phyloP scores from a whole-genome alignment of 2,888 invertebrate species.

The Pollenia labialis region DNA sequence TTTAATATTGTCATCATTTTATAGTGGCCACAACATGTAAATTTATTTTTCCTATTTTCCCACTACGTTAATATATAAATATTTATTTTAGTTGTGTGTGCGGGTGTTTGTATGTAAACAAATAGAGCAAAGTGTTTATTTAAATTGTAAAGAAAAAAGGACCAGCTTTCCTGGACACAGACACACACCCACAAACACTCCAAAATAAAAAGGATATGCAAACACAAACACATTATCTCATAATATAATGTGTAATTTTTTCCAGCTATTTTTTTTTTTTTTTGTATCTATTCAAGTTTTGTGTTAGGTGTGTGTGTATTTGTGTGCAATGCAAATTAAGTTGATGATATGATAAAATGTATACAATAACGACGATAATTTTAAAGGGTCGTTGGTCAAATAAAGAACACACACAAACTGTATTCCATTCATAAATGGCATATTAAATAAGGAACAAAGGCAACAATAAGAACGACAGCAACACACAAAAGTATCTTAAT shows the following conservation, averaged over 20 bases:
- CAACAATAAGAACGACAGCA: conserved; percentile 35
- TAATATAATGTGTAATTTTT: conserved; percentile 77
- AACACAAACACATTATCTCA: conserved; percentile 69
- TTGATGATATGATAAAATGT: conserved; percentile 75
- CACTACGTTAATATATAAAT: background rate
- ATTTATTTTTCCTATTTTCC: conserved; percentile 54
- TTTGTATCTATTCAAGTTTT: conserved; percentile 43
- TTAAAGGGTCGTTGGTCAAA: conserved; percentile 73
- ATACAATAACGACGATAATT: conserved; percentile 73
- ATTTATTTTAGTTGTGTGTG: background rate
- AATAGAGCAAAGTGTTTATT: conserved; percentile 55
- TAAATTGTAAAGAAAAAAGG: conserved; percentile 62
- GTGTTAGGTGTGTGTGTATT: conserved; percentile 8
- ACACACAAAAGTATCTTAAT: conserved; percentile 19
- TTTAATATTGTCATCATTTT: conserved; percentile 69
- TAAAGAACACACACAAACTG: conserved; percentile 76
- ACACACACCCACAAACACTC: conserved; percentile 41
- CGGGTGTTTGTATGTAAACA: conserved; percentile 35
- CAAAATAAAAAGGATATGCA: conserved; percentile 71
- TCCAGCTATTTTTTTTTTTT: conserved; percentile 77
- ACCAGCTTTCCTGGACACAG: conserved; percentile 60
- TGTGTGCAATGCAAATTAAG: conserved; percentile 73
- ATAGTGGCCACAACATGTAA: conserved; percentile 69
- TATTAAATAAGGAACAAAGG: conserved; percentile 60
- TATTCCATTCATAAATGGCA: conserved; percentile 72